These are phyloP conservation scores for Megastigmus dorsalis DNA, from an alignment of 2,888 invertebrate species.

Conservation along the genomic window DNA sequence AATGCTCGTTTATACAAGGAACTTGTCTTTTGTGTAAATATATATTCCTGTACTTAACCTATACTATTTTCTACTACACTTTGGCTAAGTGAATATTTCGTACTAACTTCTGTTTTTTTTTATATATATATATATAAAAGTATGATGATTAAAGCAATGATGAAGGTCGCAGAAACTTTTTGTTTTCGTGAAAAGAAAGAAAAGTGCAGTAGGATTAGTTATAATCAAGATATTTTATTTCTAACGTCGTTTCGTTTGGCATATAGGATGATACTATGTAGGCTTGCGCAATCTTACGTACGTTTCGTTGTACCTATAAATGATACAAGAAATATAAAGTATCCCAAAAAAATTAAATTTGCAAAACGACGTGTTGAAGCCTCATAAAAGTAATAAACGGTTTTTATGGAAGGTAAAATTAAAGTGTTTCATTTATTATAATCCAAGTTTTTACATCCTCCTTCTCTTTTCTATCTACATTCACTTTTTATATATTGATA, in stretches of 20 bases:
- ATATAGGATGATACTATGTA: conserved; percentile 45
- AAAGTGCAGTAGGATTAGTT: conserved; percentile 40
- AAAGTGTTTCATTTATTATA: neutral
- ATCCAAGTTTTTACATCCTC: neutral
- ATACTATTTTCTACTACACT: conserved; percentile 39
- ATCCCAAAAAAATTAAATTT: conserved; percentile 8
- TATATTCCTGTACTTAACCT: conserved; percentile 54
- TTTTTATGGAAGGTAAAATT: conserved; percentile 51
- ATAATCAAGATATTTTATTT: conserved; percentile 48
- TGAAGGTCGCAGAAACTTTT: conserved; percentile 23
- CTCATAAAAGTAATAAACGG: conserved; percentile 56
- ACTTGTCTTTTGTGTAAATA: conserved; percentile 54
- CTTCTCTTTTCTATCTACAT: too few species aligned
- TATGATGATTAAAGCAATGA: conserved; percentile 28
- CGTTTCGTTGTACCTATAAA: conserved; percentile 21
- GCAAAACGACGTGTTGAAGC: conserved; percentile 34
- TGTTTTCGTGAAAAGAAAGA: conserved; percentile 13
- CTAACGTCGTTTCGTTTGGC: conserved; percentile 31
- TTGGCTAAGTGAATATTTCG: conserved; percentile 45
- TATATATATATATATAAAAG: conserved; percentile 33
- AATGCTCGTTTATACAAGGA: conserved; percentile 45
- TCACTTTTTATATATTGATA: too few species aligned
- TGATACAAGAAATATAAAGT: conserved; percentile 11
- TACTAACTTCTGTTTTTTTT: conserved; percentile 41
- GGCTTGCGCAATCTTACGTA: conserved; percentile 29